Evolutionary conservation across 2,888 invertebrate species (phyloP), one percentile per base, ranked within the genome.

Genomic region (Penaeus monodon): DNA sequence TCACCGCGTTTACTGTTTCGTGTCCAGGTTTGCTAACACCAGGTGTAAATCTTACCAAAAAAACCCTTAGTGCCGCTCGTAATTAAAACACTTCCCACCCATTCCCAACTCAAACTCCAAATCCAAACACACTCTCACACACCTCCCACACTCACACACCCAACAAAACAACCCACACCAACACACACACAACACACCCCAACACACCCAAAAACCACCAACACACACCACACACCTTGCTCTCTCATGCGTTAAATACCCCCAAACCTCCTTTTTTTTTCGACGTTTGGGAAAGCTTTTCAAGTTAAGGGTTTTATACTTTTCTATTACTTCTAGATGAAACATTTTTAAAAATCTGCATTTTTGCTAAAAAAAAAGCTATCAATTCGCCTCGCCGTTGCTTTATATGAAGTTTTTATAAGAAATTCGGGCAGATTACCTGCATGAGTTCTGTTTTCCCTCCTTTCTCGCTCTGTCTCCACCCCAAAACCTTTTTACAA

Each of bases 141-240:
- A 49, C 49, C 4, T 7, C 1, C 33, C 24, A 27, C 24, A 29
- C 27, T 17, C 38, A 22, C 74, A 74, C 74, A 68, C 68, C 12
- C 68, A 77, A n/a, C n/a, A n/a, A n/a, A n/a, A n/a, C n/a, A n/a
- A n/a, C n/a, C n/a, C 77, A 77, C 77, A 77, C 77, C n/a, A n/a
- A 77, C 77, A 77, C 77, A 77, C 77, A 77, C 77, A 77, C 77
- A 77, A 77, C 49, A 77, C 49, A 77, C 77, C n/a, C n/a, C n/a
- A n/a, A 77, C 77, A 77, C 49, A 77, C 77, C n/a, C n/a, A n/a
- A n/a, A n/a, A n/a, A n/a, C n/a, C n/a, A n/a, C n/a, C n/a, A n/a
- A 49, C 77, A 77, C 77, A 77, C 77, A 77, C 77, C 57, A 14
- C 14, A 57, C 10, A 12, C 57, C 57, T 57, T 57, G 38, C 78